Evolutionary conservation across 1,140 invertebrate genomes (phyloP).

Genomic region (Eumeta japonica): DNA sequence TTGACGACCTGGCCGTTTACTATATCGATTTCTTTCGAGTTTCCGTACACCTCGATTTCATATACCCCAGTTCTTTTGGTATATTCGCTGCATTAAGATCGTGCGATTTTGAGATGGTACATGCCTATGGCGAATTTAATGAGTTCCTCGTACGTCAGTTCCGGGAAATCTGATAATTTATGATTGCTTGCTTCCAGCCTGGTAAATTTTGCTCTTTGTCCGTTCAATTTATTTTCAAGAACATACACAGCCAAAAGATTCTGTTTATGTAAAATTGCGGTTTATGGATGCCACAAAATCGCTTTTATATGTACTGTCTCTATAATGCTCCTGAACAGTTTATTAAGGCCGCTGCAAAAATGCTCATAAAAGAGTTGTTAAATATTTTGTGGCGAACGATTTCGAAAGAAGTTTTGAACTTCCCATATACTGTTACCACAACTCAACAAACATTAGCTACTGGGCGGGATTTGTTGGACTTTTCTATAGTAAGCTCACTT

Average conservation of each 20-base stretch:
- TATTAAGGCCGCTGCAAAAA: slow-evolving; percentile 7
- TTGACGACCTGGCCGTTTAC: too few relatives aligned
- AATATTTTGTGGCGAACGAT: slow-evolving; percentile 7
- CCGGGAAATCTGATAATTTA: slow-evolving; percentile 9
- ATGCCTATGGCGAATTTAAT: slow-evolving; percentile 14
- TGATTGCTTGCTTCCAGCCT: slow-evolving; percentile 3
- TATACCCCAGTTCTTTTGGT: slow-evolving; percentile 12
- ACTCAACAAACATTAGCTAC: slow-evolving; percentile 6
- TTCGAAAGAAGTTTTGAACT: slow-evolving; percentile 7
- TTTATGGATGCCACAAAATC: slow-evolving; percentile 4
- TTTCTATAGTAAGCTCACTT: slow-evolving; percentile 1
- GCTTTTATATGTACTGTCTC: neutral
- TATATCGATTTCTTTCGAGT: neutral
- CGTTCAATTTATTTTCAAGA: slow-evolving; percentile 4
- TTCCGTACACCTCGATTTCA: slow-evolving; percentile 5
- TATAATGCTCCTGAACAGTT: slow-evolving; percentile 4
- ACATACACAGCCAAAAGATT: slow-evolving; percentile 7
- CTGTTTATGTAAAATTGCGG: slow-evolving; percentile 1
- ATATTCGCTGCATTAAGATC: slow-evolving; percentile 15
- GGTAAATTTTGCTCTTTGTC: slow-evolving; percentile 6
- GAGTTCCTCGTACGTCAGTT: slow-evolving; percentile 13
- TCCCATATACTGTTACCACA: slow-evolving; percentile 6
- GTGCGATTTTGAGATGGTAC: slow-evolving; percentile 17
- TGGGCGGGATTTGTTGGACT: slow-evolving; percentile 7
- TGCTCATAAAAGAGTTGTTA: slow-evolving; percentile 4